A percentile compares a stretch with the other conserved stretches of the same genome.
These are phyloP conservation scores for Gymnarchus niloticus DNA, from an alignment of 2,113 vertebrate species.

Conservation along the genomic window DNA sequence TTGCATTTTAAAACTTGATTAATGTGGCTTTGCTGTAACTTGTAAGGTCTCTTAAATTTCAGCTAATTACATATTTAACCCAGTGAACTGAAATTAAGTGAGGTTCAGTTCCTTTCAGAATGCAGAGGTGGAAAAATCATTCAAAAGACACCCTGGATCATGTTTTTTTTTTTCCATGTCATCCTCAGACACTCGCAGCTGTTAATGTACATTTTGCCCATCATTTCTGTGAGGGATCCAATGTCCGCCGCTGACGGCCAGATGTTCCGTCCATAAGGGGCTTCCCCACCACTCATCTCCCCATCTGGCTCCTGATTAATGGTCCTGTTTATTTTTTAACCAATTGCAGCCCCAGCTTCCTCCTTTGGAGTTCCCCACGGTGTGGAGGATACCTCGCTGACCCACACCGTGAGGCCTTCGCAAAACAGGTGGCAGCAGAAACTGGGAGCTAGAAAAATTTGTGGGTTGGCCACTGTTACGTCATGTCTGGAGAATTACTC, in stretches of 20 bases:
- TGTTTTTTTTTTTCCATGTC: not conserved
- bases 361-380: constrained; percentile 38
- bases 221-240: not conserved
- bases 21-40: not conserved
- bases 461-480: not conserved
- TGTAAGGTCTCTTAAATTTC: not conserved
- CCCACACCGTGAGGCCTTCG: not conserved
- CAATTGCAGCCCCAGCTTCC: not conserved
- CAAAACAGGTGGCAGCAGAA: constrained; percentile 35
- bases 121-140: not conserved
- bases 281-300: constrained; percentile 36
- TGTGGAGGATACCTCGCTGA: not conserved
- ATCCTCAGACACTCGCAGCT: not conserved
- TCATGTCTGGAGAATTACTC: not conserved
- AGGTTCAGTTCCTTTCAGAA: not conserved
- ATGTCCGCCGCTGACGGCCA: constrained; percentile 25
- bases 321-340: not conserved
- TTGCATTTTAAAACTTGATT: not conserved
- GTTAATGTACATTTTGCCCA: not conserved
- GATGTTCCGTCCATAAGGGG: constrained; percentile 44
- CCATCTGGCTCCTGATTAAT: constrained; percentile 42
- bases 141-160: not conserved
- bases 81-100: not conserved
- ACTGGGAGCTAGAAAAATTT: not conserved
- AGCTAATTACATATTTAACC: not conserved